Conservation (phyloP, 2,888 invertebrate genomes). For the Spilarctia lutea region DNA sequence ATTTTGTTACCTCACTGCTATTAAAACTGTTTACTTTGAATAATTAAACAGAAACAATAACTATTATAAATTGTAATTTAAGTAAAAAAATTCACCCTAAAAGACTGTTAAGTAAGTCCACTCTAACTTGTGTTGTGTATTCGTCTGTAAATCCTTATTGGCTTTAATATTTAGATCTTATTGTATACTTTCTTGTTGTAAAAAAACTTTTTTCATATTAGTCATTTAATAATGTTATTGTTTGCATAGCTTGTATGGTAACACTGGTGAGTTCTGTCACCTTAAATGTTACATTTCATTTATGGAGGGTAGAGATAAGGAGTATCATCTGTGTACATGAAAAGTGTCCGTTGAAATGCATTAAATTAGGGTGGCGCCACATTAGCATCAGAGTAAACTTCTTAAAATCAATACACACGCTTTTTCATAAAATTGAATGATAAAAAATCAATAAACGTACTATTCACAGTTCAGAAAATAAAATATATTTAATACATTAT, state of each 20-base stretch:
- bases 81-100: constrained; percentile 64
- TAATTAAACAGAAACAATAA: constrained; percentile 57
- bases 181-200: constrained; percentile 31
- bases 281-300: constrained; percentile 39
- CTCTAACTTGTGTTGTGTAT: constrained; percentile 65
- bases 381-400: too few relatives aligned
- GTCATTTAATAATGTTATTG: constrained; percentile 21
- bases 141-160: constrained; percentile 39
- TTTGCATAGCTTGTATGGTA: constrained; percentile 25
- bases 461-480: too few relatives aligned
- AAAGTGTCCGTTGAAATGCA: too few relatives aligned
- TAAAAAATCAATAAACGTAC: too few relatives aligned
- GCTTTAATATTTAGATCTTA: constrained; percentile 45
- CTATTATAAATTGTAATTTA: constrained; percentile 56
- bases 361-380: too few relatives aligned
- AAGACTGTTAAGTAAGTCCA: constrained; percentile 80
- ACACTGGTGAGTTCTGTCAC: background rate
- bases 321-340: too few relatives aligned
- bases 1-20: too few relatives aligned
- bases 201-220: constrained; percentile 25
- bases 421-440: too few relatives aligned
- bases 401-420: too few relatives aligned
- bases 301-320: too few relatives aligned
- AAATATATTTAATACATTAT: too few relatives aligned
- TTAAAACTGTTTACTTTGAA: background rate